Conservation (phyloP, 2,888 invertebrate genomes). For the Synergus umbraculus region DNA sequence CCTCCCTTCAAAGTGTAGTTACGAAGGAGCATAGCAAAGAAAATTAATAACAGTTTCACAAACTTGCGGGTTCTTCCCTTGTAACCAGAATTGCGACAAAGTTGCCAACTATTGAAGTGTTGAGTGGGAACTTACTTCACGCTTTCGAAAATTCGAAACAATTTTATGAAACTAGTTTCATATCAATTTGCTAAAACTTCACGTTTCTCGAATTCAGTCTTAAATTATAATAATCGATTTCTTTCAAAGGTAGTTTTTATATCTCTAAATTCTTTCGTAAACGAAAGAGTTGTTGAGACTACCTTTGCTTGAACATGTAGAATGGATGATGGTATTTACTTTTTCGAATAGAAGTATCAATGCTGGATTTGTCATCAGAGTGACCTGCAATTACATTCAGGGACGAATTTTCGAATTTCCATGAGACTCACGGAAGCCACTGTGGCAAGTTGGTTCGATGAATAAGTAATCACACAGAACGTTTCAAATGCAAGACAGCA, state of each 20-base stretch:
- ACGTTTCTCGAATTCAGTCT: neutral
- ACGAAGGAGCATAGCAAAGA: slow-evolving; percentile 47
- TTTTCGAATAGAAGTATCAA: neutral
- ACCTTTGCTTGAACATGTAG: neutral
- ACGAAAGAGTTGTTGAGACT: too few species aligned
- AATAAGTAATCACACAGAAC: slow-evolving; percentile 24
- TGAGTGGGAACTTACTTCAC: neutral
- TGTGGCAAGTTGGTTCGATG: slow-evolving; percentile 14
- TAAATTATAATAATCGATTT: neutral
- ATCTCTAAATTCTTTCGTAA: too few species aligned
- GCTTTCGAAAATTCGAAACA: neutral
- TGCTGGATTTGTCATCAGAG: neutral
- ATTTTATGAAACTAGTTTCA: slow-evolving; percentile 8
- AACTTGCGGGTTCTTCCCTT: slow-evolving; percentile 8
- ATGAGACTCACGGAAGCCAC: slow-evolving; percentile 21
- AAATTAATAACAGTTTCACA: slow-evolving; percentile 53
- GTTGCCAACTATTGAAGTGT: slow-evolving; percentile 19
- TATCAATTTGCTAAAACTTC: neutral
- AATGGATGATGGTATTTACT: neutral
- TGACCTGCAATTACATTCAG: slow-evolving; percentile 8
- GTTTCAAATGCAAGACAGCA: slow-evolving; percentile 35
- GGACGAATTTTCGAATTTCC: slow-evolving; percentile 29
- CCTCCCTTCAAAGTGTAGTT: slow-evolving; percentile 9
- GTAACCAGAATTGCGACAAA: slow-evolving; percentile 14
- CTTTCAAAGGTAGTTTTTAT: too few species aligned